Evolutionary conservation across 2,113 vertebrate genomes (phyloP), one percentile per base, ranked within the genome.

Genomic region (Daboia siamensis): DNA sequence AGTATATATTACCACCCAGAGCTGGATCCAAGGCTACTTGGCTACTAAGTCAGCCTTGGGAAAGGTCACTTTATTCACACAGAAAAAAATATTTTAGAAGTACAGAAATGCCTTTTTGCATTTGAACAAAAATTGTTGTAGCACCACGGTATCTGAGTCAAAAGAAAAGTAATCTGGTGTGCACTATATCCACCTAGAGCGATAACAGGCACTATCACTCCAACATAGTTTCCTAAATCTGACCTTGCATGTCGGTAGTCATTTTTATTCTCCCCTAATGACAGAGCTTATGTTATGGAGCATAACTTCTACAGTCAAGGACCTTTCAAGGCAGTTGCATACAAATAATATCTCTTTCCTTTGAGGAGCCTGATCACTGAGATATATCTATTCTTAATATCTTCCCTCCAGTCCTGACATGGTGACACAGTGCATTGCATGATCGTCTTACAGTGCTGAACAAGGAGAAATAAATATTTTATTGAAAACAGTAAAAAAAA

Each of bases 71-170:
- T 98, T 97, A 97, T 97, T 97, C 96, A 97, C 97, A 96, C 93
- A 57, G 44, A 90, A 90, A 92, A 92, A 84, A 1, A 21, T 13
- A 80, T 51, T 29, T 61, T 96, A 59, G 39, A 85, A n/a, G 29
- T 54, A 86, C 15, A 93, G 69, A 86, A 97, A 97, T 97, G 97
- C 97, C 97, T 97, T 97, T 97, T 96, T 97, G 96, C 97, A 96
- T 97, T 97, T 97, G 95, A 96, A 95, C 95, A 97, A 97, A 97
- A 95, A 97, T 96, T 87, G 94, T 95, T 97, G 93, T 98, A 98
- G 98, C 98, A 98, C 98, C 98, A 98, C 98, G 97, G 97, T 98
- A 98, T 97, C 97, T 97, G 93, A 96, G 97, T 97, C 96, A 95
- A 97, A 98, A 97, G 94, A 96, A 98, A 97, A 97, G 97, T 95